Base-by-base conservation (phyloP, 2,113 vertebrate species). In the Oncorhynchus masou region DNA sequence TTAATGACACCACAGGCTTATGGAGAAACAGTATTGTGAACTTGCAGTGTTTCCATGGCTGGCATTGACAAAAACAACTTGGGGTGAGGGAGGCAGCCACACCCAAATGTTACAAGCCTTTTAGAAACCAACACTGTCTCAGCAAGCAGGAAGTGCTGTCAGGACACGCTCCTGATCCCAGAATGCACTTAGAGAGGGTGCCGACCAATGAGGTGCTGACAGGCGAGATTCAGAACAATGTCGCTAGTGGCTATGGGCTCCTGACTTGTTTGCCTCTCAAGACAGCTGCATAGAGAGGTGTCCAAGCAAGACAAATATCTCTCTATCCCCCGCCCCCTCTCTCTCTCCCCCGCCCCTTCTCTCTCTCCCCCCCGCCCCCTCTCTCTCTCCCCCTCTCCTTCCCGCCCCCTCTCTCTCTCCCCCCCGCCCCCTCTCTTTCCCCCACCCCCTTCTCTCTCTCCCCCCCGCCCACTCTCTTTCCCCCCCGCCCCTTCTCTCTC, bases 121-220 rank as follows among this genome's bases (percentile, higher is more conserved):
- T 29, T 8, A 22, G 24, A 72, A 9, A 7, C 68, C 34, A 45
- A 45, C 39, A 7, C 68, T 9, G 19, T 7, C 11, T 49, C 45
- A n/a, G 68, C 66, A 65, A 74, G 79, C 74, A 86, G 83, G 79
- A 86, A 76, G 68, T 76, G 66, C 71, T 74, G 75, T 74, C 77
- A 59, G 68, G 59, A 78, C 75, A 65, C 51, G 24, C 20, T 74
- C 64, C 79, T 68, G 13, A 29, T 79, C 79, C 81, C 77, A 77
- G n/a, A 31, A 76, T 83, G 79, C 86, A 85, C 73, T 83, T 68
- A 68, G 29, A 82, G 67, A 74, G 51, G 25, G 51, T 54, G 51
- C 15, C 51, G 4, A 54, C 51, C 16, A 19, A 16, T 54, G 49
- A 77, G 54, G 78, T 73, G 76, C 68, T 74, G 80, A 80, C 76